A percentile compares a stretch with the other conserved stretches of the same genome.
These are phyloP conservation scores for Ceratosolen fusciceps DNA, from an alignment of 1,140 invertebrate genomes.

Conservation along the genomic window DNA sequence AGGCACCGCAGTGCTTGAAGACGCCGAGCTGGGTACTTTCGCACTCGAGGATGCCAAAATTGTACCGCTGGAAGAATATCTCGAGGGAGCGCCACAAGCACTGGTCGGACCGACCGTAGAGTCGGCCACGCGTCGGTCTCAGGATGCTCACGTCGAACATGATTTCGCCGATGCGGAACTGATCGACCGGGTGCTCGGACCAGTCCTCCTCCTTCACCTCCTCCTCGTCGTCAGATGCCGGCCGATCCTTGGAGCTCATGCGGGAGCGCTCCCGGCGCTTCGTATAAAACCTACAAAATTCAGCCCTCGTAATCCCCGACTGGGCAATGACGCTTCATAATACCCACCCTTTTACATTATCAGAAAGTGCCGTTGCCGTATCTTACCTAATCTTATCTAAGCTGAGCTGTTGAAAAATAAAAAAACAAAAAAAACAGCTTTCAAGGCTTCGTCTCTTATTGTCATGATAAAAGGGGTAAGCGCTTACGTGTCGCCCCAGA, in stretches of 20 bases:
- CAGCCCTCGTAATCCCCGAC: neutral
- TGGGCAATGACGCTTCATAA: too few relatives aligned
- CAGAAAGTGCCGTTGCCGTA: too few relatives aligned
- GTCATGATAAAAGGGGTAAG: too few relatives aligned
- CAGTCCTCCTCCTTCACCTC: constrained; percentile 14
- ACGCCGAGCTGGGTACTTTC: constrained; percentile 58
- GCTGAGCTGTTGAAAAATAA: too few relatives aligned
- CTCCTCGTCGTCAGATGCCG: neutral
- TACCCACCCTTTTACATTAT: too few relatives aligned
- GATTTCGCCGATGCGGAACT: constrained; percentile 58
- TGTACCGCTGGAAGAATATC: constrained; percentile 55
- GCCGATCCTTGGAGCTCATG: too few relatives aligned
- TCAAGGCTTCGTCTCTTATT: too few relatives aligned
- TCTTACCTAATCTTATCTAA: too few relatives aligned
- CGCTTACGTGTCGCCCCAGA: constrained; percentile 57
- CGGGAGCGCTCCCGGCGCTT: too few relatives aligned
- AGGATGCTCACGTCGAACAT: constrained; percentile 56
- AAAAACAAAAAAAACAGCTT: too few relatives aligned
- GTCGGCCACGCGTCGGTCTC: constrained; percentile 52
- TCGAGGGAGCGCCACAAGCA: constrained; percentile 56
- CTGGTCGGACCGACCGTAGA: constrained; percentile 50
- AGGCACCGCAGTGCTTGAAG: constrained; percentile 61
- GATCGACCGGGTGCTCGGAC: constrained; percentile 47
- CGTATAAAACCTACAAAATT: too few relatives aligned
- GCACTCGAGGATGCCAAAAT: constrained; percentile 59